Conservation (phyloP, 1,140 invertebrate species). For the Melipona quadrifasciata region DNA sequence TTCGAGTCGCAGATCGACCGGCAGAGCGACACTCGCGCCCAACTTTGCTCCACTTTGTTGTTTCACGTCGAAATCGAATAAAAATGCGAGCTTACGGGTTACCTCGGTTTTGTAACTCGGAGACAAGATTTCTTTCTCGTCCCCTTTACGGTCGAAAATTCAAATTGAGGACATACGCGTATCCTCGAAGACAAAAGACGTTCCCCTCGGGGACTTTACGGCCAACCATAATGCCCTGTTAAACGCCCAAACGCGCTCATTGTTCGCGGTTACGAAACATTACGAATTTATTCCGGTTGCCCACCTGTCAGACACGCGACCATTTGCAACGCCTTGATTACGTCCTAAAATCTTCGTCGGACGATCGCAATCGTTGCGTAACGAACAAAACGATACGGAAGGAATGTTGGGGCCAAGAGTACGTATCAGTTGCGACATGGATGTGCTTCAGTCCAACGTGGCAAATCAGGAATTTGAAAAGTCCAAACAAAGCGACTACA, state of each 20-base stretch:
- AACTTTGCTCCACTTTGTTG: not conserved
- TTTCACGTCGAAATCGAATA: not conserved
- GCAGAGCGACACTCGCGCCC: not conserved
- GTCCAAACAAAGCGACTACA: too few relatives aligned
- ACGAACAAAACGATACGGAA: not conserved
- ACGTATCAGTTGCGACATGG: too few relatives aligned
- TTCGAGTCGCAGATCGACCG: not conserved
- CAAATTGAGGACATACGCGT: not conserved
- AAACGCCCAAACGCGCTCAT: slow-evolving; percentile 57
- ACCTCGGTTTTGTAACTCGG: not conserved
- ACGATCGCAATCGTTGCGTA: not conserved
- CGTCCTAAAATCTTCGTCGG: not conserved
- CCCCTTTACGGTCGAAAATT: not conserved
- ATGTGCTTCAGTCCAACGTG: too few relatives aligned
- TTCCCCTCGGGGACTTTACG: slow-evolving; percentile 49
- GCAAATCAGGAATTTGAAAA: not conserved
- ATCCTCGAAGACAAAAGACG: not conserved
- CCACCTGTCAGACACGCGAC: slow-evolving; percentile 42
- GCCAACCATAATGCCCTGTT: slow-evolving; percentile 46
- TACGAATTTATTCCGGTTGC: slow-evolving; percentile 51
- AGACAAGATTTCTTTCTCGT: not conserved
- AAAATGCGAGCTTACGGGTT: not conserved
- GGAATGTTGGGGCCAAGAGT: too few relatives aligned
- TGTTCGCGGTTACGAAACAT: slow-evolving; percentile 52
- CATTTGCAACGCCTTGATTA: slow-evolving; percentile 23